phyloP scores from a whole-genome alignment of 1,140 invertebrate genomes.

The Drosophila saltans region DNA sequence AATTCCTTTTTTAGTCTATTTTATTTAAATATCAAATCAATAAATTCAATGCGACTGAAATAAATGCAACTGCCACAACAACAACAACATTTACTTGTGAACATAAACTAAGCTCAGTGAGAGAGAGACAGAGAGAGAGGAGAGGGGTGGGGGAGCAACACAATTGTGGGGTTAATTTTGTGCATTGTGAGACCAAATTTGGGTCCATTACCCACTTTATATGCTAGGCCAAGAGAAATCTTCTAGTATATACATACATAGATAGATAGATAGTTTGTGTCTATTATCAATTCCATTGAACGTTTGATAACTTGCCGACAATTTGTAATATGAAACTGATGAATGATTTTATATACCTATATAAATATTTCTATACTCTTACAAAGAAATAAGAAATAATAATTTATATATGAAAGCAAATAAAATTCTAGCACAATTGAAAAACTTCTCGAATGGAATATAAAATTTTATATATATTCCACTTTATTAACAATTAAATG shows the following conservation, averaged over 20 bases:
- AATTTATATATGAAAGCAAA: too few species aligned
- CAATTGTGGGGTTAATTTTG: slow-evolving; percentile 68
- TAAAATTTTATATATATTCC: too few species aligned
- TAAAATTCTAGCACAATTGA: too few species aligned
- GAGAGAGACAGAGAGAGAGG: slow-evolving; percentile 10
- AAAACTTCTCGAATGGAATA: too few species aligned
- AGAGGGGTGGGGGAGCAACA: background rate
- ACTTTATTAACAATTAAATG: too few species aligned
- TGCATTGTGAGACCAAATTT: slow-evolving; percentile 66
- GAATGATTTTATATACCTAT: background rate
- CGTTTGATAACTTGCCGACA: slow-evolving; percentile 33
- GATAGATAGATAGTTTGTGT: slow-evolving; percentile 22
- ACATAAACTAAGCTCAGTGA: too few species aligned
- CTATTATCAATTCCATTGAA: slow-evolving; percentile 41
- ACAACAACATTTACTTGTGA: too few species aligned
- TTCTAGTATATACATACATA: slow-evolving; percentile 1
- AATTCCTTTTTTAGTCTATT: slow-evolving; percentile 68
- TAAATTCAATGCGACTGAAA: slow-evolving; percentile 53
- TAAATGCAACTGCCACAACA: slow-evolving; percentile 60
- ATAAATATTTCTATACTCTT: background rate
- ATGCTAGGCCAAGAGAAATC: slow-evolving; percentile 44
- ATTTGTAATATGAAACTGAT: background rate
- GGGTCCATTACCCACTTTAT: slow-evolving; percentile 44
- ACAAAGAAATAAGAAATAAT: too few species aligned
- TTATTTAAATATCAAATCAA: slow-evolving; percentile 66